phyloP scores from a whole-genome alignment of 1,140 invertebrate species.

The Varroa destructor region DNA sequence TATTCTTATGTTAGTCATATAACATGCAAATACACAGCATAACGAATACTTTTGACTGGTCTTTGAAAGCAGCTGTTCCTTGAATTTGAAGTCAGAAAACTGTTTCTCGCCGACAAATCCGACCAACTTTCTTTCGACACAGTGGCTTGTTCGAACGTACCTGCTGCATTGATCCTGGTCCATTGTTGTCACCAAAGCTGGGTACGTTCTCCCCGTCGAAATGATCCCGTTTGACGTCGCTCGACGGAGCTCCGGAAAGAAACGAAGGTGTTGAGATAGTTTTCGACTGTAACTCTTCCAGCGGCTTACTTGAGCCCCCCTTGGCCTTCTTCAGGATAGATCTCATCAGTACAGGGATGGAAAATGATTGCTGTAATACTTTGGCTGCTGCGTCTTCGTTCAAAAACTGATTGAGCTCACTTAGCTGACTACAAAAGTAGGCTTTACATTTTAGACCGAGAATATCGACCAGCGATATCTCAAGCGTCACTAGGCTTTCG shows the following conservation, averaged over 20 bases:
- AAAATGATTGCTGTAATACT: conserved; percentile 8
- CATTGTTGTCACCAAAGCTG: no score
- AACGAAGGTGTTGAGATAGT: background rate
- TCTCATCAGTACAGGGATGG: conserved; percentile 28
- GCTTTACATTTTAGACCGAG: conserved; percentile 45
- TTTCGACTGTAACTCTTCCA: conserved; percentile 25
- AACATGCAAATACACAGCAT: no score
- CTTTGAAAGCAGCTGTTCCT: no score
- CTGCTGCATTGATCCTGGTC: no score
- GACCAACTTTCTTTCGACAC: no score
- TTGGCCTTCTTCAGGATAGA: conserved; percentile 48
- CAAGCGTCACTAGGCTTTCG: conserved; percentile 24
- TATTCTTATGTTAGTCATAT: no score
- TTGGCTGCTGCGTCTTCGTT: conserved; percentile 1
- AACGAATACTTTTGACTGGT: no score
- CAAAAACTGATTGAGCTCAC: conserved; percentile 26
- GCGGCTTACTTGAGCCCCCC: conserved; percentile 40
- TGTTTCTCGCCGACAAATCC: no score
- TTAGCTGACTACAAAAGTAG: conserved; percentile 6
- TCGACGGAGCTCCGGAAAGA: background rate
- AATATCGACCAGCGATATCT: conserved; percentile 26
- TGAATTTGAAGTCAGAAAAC: no score
- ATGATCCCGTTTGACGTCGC: conserved; percentile 7
- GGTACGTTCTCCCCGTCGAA: conserved; percentile 5
- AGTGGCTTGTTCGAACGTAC: no score